Evolutionary conservation across 2,888 invertebrate genomes (phyloP), one percentile per base, ranked within the genome.

Genomic region (Ypsolopha sequella): DNA sequence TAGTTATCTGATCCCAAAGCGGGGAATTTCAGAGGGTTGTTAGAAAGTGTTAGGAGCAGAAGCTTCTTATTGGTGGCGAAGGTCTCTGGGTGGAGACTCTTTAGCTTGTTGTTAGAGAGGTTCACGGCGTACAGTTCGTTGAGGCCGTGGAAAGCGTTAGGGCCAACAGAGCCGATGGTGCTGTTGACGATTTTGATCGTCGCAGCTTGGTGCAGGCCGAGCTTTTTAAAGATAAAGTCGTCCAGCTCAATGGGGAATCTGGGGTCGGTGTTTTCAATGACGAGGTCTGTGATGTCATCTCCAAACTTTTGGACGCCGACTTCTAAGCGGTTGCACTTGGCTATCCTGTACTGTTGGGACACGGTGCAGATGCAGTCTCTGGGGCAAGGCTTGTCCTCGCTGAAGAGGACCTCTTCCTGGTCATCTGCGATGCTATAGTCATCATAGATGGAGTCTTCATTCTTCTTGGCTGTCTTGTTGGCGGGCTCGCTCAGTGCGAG

Each of bases 171-270:
- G 46, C 88, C 80, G 62, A 94, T 91, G 8, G 90, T 90, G 54
- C 92, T 92, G 68, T 93, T 91, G 50, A 89, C 88, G 60, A 93
- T 91, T 64, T 90, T 90, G 11, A 93, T 88, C 3, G 91, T 90
- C 33, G 91, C 89, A 39, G 93, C 80, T 60, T 89, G 88, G 60
- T 90, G 88, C 34, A 93, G 81, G 45, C 91, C 91, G 53, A 91
- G 77, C 57, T 88, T 88, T 56, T 85, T 77, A 70, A 92, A 92
- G 60, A 90, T 88, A 51, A 86, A 84, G 52, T 89, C 88, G 9
- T 89, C 89, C 52, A 93, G 75, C 11, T 89, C 77, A 52, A 91
- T 88, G 10, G 89, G 89, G 63, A 80, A 82, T 47, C 78, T 76
- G 2, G 89, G 84, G 47, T 89, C 89, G 35, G 91, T 88, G 65